These are phyloP conservation scores for Rhabdornis inornatus DNA, from an alignment of 2,113 vertebrate species.

Conservation along the genomic window DNA sequence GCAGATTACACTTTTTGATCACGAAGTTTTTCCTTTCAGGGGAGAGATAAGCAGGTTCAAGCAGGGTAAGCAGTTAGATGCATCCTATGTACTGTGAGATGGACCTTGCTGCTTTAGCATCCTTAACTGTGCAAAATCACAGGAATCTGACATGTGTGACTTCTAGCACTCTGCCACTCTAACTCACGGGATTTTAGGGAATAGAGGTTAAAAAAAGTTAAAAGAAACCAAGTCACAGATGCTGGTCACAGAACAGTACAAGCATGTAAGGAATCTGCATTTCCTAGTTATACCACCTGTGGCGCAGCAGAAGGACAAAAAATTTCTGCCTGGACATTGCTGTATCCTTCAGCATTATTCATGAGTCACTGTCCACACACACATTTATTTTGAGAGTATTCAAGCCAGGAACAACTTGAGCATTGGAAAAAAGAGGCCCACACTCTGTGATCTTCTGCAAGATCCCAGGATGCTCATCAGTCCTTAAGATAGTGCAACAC, in stretches of 20 bases:
- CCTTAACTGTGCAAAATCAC: not conserved
- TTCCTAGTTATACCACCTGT: not conserved
- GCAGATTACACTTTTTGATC: not conserved
- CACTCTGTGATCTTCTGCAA: not conserved
- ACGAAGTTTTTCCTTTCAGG: not conserved
- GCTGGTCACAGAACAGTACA: not conserved
- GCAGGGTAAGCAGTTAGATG: not conserved
- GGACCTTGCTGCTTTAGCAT: not conserved
- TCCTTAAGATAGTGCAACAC: not conserved
- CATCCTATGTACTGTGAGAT: not conserved
- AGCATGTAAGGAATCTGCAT: not conserved
- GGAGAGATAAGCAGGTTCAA: not conserved
- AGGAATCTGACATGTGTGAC: not conserved
- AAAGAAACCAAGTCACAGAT: not conserved
- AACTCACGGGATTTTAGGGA: not conserved
- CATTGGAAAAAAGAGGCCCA: not conserved
- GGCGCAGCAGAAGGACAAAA: not conserved
- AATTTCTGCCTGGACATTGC: not conserved
- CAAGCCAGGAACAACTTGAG: not conserved
- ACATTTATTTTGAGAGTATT: not conserved
- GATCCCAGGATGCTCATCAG: rapidly evolving
- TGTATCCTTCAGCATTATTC: not conserved
- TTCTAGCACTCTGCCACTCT: not conserved
- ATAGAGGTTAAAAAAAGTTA: not conserved
- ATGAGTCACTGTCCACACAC: not conserved